A percentile compares a stretch with the other conserved stretches of the same genome.
Evolutionary conservation across 2,888 invertebrate species (phyloP).

Genomic region (Dolomedes plantarius): DNA sequence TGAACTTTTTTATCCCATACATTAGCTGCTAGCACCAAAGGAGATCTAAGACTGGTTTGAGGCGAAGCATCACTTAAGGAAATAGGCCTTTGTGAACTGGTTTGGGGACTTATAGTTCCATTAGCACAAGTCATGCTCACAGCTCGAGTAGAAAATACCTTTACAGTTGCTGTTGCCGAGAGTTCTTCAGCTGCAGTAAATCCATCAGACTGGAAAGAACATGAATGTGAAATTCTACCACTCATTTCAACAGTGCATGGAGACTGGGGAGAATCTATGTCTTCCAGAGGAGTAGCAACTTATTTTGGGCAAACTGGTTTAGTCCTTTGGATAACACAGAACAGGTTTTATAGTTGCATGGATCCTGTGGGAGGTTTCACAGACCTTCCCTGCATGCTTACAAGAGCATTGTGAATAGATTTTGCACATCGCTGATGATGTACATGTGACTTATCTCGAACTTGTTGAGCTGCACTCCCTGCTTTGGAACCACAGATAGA

Average conservation of each 20-base stretch:
- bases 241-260: conserved; percentile 70
- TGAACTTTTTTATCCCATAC: conserved; percentile 71
- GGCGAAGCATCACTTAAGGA: conserved; percentile 59
- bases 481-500: conserved; percentile 32
- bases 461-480: conserved; percentile 27
- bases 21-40: conserved; percentile 64
- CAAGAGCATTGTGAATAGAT: conserved; percentile 27
- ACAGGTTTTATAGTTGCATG: conserved; percentile 25
- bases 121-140: conserved; percentile 67
- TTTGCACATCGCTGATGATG: conserved; percentile 26
- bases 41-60: conserved; percentile 56
- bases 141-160: conserved; percentile 59
- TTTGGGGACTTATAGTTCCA: conserved; percentile 58
- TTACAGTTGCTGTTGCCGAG: conserved; percentile 67
- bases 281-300: conserved; percentile 54
- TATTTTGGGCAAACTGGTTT: conserved; percentile 42
- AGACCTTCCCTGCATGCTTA: conserved; percentile 34
- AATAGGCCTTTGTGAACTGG: conserved; percentile 50
- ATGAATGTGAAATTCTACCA: conserved; percentile 65
- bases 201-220: conserved; percentile 68
- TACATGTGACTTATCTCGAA: conserved; percentile 30
- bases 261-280: conserved; percentile 63
- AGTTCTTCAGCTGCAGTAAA: conserved; percentile 64
- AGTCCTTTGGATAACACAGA: conserved; percentile 54
- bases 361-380: conserved; percentile 29